phyloP scores from a whole-genome alignment of 2,888 invertebrate species.

The Erebia epiphron region DNA sequence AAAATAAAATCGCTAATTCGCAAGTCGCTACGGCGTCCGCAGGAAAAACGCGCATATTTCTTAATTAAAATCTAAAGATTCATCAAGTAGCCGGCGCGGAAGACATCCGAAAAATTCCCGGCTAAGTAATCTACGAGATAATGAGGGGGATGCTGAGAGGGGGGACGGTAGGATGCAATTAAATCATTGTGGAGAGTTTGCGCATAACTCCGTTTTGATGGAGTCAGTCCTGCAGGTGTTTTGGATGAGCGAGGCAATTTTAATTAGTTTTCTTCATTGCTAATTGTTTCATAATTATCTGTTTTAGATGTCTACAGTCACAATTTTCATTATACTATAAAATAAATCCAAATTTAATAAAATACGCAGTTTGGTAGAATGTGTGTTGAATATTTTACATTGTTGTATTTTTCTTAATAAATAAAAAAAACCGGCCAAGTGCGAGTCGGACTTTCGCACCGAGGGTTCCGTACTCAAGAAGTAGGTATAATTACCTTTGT shows the following conservation, averaged over 20 bases:
- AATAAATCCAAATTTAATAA: too few relatives aligned
- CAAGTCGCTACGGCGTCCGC: conserved; percentile 17
- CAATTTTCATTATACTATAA: too few relatives aligned
- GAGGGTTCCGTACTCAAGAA: too few relatives aligned
- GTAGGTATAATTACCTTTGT: too few relatives aligned
- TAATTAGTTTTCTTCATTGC: conserved; percentile 20
- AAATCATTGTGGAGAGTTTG: conserved; percentile 31
- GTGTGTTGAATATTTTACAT: too few relatives aligned
- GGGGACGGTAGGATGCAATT: conserved; percentile 26
- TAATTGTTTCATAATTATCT: not conserved
- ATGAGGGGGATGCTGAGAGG: conserved; percentile 28
- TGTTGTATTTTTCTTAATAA: too few relatives aligned
- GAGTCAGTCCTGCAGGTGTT: conserved; percentile 23
- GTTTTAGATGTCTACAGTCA: not conserved
- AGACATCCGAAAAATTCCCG: conserved; percentile 39
- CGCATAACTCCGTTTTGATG: conserved; percentile 32
- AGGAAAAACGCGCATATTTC: conserved; percentile 29
- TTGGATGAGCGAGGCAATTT: conserved; percentile 15
- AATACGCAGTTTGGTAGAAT: too few relatives aligned
- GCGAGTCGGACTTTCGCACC: too few relatives aligned
- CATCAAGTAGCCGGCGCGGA: conserved; percentile 29
- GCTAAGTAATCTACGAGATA: conserved; percentile 39
- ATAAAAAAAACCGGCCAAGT: too few relatives aligned
- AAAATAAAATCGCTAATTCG: conserved; percentile 7
- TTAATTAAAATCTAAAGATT: conserved; percentile 37